Base-by-base conservation (phyloP, 2,113 vertebrate species). In the Plectropomus leopardus region DNA sequence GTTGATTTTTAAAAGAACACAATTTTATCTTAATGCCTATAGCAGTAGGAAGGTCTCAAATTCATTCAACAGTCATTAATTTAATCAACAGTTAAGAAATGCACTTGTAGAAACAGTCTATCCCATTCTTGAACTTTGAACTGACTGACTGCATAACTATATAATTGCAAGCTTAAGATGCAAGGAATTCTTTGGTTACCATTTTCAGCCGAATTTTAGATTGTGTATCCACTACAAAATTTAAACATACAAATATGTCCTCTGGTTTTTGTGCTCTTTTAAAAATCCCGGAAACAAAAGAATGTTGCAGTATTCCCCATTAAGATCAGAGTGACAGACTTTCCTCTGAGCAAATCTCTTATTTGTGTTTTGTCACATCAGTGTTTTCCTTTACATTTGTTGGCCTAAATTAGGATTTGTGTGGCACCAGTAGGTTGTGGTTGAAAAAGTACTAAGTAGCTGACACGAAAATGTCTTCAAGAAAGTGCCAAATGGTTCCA, bases 401-500 rank as follows among this genome's bases (percentile, higher is more conserved):
- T 24, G 26, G 14, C 28, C 11, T 60, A 9, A 66, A 54, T 63
- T 24, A 72, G 16, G 15, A 60, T 80, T 36, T n/a, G 24, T 30
- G 47, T 76, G 6, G 48, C 63, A 81, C 68, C 19, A 19, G 34
- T 14, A 8, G 42, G 50, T 26, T 44, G 53, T n/a, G 59, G 32
- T 28, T 16, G 26, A 24, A 65, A 58, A 72, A 70, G 55, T 57
- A 67, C 48, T 9, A 50, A 66, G 63, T 16, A 65, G 64, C 34
- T 14, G 53, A 84, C 63, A 57, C 78, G 44, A 69, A 82, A 61
- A 63, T 51, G 45, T 74, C 70, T 63, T 24, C 19, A 44, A 72
- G 51, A 93, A 92, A 92, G 92, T 93, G 90, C 89, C 76, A 72
- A 82, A 90, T 72, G 64, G 55, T 72, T 88, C 44, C 53, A 78